Conservation (phyloP, 2,113 vertebrate species). For the Athene cunicularia region DNA sequence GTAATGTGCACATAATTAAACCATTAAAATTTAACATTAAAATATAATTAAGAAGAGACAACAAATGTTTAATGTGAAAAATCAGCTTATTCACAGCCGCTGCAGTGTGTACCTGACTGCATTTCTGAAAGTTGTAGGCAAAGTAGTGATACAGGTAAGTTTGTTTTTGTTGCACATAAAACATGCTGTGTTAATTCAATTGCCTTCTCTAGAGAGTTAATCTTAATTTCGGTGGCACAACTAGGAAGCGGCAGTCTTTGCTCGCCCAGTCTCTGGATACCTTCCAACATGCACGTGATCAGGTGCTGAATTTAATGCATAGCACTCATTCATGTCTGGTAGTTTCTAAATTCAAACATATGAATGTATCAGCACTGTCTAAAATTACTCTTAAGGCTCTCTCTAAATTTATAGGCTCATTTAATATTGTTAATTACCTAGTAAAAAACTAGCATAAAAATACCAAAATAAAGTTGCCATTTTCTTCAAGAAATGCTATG, state of each 20-base stretch:
- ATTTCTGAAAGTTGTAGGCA: conserved; percentile 46
- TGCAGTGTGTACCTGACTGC: neutral
- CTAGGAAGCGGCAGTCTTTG: conserved; percentile 72
- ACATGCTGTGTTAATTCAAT: conserved; percentile 77
- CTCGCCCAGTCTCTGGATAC: conserved; percentile 67
- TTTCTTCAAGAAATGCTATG: neutral
- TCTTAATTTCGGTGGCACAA: conserved; percentile 78
- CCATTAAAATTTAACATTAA: conserved; percentile 27
- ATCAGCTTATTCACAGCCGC: neutral
- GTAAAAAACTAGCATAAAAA: neutral
- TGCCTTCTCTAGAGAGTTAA: conserved; percentile 74
- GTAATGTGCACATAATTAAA: conserved; percentile 44
- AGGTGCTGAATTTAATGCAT: conserved; percentile 72
- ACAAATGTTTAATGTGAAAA: conserved; percentile 52
- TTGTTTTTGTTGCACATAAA: conserved; percentile 67
- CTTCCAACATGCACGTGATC: conserved; percentile 70
- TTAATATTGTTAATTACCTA: conserved; percentile 5
- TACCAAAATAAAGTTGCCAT: neutral
- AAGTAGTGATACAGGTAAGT: conserved; percentile 58
- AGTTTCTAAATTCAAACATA: conserved; percentile 72
- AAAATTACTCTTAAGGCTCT: neutral
- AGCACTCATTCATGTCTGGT: conserved; percentile 45
- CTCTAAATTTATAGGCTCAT: conserved; percentile 8
- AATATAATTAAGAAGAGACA: conserved; percentile 31
- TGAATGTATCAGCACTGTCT: conserved; percentile 29